A percentile compares a stretch with the other conserved stretches of the same genome.
phyloP scores from a whole-genome alignment of 2,888 invertebrate species.

The Disparrhopalites patrizii region DNA sequence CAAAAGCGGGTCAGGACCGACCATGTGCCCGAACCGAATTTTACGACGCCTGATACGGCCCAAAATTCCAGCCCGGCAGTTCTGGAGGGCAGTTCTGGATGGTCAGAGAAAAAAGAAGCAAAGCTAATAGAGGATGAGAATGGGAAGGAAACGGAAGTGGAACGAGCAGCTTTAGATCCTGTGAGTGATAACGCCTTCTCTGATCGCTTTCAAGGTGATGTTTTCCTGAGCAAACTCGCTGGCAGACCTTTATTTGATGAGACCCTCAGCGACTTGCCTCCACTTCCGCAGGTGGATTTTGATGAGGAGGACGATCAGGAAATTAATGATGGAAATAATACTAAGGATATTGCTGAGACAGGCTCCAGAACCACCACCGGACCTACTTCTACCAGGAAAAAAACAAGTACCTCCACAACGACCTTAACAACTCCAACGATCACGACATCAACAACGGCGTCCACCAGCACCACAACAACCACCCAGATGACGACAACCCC shows the following conservation, averaged over 20 bases:
- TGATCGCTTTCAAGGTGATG: too few relatives aligned
- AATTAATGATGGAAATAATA: not conserved
- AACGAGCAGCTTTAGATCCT: not conserved
- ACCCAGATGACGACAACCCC: not conserved
- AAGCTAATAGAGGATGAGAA: too few relatives aligned
- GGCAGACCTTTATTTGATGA: not conserved
- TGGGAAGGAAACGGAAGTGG: not conserved
- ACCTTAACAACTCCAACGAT: not conserved
- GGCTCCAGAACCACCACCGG: not conserved
- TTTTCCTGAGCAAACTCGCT: not conserved
- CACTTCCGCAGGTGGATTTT: not conserved
- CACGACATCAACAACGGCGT: not conserved
- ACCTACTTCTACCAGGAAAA: not conserved
- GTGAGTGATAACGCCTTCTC: too few relatives aligned
- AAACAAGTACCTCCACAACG: not conserved
- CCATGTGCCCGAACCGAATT: too few relatives aligned
- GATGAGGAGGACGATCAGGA: not conserved
- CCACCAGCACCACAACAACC: not conserved
- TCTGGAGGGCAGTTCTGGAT: not conserved
- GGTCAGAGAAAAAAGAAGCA: not conserved
- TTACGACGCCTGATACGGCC: not conserved
- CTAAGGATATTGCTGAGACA: not conserved
- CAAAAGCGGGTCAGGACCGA: too few relatives aligned
- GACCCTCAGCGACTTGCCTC: not conserved
- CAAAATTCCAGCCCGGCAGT: not conserved